phyloP scores from a whole-genome alignment of 2,113 vertebrate species.

The Sigmodon hispidus region DNA sequence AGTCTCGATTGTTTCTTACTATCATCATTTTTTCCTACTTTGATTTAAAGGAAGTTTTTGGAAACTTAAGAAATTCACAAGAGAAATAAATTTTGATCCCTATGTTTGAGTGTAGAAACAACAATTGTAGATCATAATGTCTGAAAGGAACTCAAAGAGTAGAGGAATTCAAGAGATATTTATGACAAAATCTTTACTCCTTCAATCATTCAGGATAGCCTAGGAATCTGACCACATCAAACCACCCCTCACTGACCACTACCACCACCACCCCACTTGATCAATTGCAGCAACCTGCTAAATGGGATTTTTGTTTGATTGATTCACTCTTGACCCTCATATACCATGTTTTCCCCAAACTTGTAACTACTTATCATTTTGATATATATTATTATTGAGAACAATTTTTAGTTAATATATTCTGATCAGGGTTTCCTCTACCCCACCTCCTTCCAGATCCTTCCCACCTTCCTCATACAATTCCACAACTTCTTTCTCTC shows the following conservation, averaged over 20 bases:
- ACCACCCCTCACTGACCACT: neutral
- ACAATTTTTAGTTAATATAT: neutral
- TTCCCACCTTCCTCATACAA: neutral
- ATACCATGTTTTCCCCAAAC: neutral
- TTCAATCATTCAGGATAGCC: neutral
- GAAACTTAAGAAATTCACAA: neutral
- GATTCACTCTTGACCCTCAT: neutral
- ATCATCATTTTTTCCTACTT: neutral
- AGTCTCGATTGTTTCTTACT: neutral
- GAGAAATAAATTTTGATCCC: neutral
- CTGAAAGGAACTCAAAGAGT: conserved; percentile 4
- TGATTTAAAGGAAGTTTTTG: conserved; percentile 35
- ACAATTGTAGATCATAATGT: neutral
- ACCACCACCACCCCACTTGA: neutral
- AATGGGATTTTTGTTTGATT: neutral
- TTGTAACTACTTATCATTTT: neutral
- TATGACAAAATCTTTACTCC: neutral
- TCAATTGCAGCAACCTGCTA: neutral
- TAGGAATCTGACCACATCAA: neutral
- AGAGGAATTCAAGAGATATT: neutral
- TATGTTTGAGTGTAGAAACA: neutral
- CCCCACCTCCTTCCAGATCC: neutral
- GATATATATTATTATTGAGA: neutral
- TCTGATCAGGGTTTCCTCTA: neutral
- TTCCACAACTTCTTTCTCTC: neutral